Conservation (phyloP, 2,797 vertebrate species). For the Pyrocephalus nanus region DNA sequence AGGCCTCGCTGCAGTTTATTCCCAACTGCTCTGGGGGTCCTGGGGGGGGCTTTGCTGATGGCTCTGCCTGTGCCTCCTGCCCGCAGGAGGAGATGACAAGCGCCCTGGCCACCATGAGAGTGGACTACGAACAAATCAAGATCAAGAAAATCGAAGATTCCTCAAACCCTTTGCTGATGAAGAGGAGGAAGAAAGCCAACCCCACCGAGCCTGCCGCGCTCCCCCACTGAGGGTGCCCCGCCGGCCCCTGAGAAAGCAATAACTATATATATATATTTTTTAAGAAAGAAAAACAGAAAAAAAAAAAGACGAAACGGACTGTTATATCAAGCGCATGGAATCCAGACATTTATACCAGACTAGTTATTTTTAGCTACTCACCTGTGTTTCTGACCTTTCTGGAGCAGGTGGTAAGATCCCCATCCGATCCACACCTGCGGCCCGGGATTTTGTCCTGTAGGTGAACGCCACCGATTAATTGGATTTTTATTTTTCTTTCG, state of each 20-base stretch:
- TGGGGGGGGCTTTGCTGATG: background rate
- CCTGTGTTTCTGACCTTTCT: slow-evolving; percentile 46
- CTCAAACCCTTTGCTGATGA: slow-evolving; percentile 92
- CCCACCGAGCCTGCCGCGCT: slow-evolving; percentile 70
- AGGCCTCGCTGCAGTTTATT: background rate
- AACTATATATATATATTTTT: slow-evolving; percentile 85
- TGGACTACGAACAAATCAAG: slow-evolving; percentile 98
- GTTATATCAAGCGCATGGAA: slow-evolving; percentile 50
- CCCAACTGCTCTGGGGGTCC: background rate
- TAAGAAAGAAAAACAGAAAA: slow-evolving; percentile 34
- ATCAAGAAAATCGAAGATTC: slow-evolving; percentile 98
- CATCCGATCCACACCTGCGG: background rate
- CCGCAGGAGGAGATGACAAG: slow-evolving; percentile 98
- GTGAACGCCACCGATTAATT: slow-evolving; percentile 19
- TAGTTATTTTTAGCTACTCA: slow-evolving; percentile 70
- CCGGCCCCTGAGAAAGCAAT: slow-evolving; percentile 86
- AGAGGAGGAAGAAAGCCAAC: slow-evolving; percentile 91
- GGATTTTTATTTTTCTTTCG: slow-evolving; percentile 38
- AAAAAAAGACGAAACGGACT: slow-evolving; percentile 67
- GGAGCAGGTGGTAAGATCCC: slow-evolving; percentile 42
- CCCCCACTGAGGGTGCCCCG: slow-evolving; percentile 72
- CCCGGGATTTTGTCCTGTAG: slow-evolving; percentile 23
- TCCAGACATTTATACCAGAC: slow-evolving; percentile 54
- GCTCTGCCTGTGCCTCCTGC: background rate
- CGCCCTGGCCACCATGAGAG: slow-evolving; percentile 97